Evolutionary conservation across 2,113 vertebrate species (phyloP).

Genomic region (Albula glossodonta): DNA sequence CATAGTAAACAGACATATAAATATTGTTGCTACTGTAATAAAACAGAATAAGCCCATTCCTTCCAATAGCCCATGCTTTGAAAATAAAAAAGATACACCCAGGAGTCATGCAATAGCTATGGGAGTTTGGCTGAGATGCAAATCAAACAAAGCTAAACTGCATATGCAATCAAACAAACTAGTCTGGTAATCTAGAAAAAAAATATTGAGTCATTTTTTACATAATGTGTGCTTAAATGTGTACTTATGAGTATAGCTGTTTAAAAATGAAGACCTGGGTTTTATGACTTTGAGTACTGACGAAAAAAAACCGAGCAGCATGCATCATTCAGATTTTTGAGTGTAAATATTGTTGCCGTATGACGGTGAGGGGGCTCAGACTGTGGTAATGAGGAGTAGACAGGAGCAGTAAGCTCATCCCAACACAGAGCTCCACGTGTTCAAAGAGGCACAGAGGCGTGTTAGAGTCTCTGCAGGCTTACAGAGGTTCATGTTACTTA

Average conservation of each 20-base stretch:
- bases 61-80: not conserved
- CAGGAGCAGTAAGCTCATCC: not conserved
- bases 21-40: too few species aligned
- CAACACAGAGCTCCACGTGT: conserved; percentile 38
- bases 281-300: too few species aligned
- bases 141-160: not conserved
- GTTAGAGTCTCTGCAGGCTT: conserved; percentile 17
- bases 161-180: not conserved
- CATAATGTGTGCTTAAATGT: too few species aligned
- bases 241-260: too few species aligned
- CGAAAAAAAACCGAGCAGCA: too few species aligned
- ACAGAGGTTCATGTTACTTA: conserved; percentile 32
- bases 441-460: conserved; percentile 9
- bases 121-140: not conserved
- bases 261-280: too few species aligned
- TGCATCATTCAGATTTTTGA: too few species aligned
- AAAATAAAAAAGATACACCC: not conserved
- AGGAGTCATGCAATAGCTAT: not conserved
- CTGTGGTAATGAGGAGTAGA: not conserved
- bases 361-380: not conserved
- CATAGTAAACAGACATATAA: too few species aligned
- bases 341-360: not conserved
- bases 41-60: not conserved
- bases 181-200: not conserved
- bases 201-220: not conserved